Conservation (phyloP, 2,888 invertebrate species). For the Ditylenchus weischeri region DNA sequence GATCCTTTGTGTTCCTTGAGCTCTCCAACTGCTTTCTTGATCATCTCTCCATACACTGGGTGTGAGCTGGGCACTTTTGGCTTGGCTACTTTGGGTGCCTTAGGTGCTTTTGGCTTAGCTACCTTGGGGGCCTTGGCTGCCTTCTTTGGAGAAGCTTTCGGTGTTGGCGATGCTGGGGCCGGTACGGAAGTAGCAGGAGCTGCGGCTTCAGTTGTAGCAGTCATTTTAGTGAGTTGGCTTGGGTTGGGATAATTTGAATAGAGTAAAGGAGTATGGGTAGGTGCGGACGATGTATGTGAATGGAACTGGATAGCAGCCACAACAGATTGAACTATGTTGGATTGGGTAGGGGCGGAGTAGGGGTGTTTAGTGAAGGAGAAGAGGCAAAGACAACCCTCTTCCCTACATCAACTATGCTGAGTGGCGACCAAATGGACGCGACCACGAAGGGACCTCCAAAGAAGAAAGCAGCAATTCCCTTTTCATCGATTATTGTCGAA, state of each 20-base stretch:
- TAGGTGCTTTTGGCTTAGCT: conserved; percentile 30
- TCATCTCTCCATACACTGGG: conserved; percentile 36
- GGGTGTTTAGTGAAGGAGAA: background rate
- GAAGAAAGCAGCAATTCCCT: background rate
- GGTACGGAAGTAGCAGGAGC: conserved; percentile 14
- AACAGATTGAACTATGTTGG: too few species aligned
- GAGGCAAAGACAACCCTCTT: background rate
- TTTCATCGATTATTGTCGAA: conserved; percentile 4
- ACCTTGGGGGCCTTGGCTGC: conserved; percentile 28
- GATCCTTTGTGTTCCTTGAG: conserved; percentile 37
- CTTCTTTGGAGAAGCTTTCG: conserved; percentile 22
- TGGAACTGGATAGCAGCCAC: background rate
- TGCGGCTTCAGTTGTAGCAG: conserved; percentile 10
- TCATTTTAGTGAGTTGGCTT: conserved; percentile 13
- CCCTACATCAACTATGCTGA: too few species aligned
- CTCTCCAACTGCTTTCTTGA: conserved; percentile 25
- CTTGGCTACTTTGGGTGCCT: conserved; percentile 30
- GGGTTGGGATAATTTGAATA: background rate
- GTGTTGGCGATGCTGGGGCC: conserved; percentile 16
- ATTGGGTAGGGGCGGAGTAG: background rate
- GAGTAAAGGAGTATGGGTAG: background rate
- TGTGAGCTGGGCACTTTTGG: conserved; percentile 31
- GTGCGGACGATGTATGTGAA: background rate
- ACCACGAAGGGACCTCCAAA: conserved; percentile 22
- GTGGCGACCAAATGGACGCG: background rate